phyloP scores from a whole-genome alignment of 2,888 invertebrate species.

The Buathra laborator region DNA sequence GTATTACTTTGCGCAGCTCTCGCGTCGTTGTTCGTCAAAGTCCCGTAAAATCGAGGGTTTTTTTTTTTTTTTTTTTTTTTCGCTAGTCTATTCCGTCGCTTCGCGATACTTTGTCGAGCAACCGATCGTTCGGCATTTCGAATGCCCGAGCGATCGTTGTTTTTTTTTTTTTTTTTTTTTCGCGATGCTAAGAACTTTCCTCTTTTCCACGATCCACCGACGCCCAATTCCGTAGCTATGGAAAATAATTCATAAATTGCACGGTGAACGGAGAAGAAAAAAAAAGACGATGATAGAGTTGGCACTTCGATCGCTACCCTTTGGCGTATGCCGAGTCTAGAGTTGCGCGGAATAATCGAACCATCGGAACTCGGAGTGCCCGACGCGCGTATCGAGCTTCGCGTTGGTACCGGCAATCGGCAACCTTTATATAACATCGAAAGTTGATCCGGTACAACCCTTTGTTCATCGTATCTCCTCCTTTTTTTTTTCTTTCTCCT shows the following conservation, averaged over 20 bases:
- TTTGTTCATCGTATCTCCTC: slow-evolving; percentile 38
- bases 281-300: slow-evolving; percentile 33
- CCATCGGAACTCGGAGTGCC: slow-evolving; percentile 62
- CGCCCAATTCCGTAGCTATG: slow-evolving; percentile 9
- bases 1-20: not conserved
- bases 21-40: not conserved
- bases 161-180: not conserved
- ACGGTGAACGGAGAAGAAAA: slow-evolving; percentile 32
- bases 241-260: slow-evolving; percentile 45
- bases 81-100: not conserved
- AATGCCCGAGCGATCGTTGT: not conserved
- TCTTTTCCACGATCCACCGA: slow-evolving; percentile 11
- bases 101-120: not conserved
- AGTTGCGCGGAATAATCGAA: slow-evolving; percentile 63
- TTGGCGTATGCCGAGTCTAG: slow-evolving; percentile 15
- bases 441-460: slow-evolving; percentile 64
- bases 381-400: not conserved
- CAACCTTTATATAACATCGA: slow-evolving; percentile 52
- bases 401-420: slow-evolving; percentile 21
- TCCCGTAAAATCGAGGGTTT: not conserved
- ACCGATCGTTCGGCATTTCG: not conserved
- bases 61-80: not conserved
- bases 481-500: not conserved
- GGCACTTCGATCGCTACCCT: slow-evolving; percentile 56
- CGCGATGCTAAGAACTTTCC: slow-evolving; percentile 2